phyloP scores from a whole-genome alignment of 2,797 vertebrate genomes.

The Melanotaenia boesemani region DNA sequence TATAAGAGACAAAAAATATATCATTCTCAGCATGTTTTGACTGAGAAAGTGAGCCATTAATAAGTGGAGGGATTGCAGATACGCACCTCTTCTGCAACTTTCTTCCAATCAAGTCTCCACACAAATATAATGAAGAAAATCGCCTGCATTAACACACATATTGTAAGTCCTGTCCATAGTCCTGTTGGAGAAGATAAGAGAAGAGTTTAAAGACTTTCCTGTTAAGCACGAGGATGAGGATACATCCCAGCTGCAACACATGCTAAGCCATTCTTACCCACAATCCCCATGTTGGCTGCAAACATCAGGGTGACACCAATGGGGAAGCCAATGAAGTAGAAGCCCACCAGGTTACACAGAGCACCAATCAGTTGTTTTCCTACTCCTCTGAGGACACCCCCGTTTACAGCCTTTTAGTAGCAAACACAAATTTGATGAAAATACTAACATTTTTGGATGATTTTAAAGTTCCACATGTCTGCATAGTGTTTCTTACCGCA shows the following conservation, averaged over 20 bases:
- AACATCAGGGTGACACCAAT: constrained; percentile 92
- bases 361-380: constrained; percentile 91
- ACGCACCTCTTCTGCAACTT: constrained; percentile 87
- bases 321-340: constrained; percentile 89
- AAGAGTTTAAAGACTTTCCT: not conserved
- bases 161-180: constrained; percentile 88
- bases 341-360: constrained; percentile 87
- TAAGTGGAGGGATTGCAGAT: not conserved
- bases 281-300: constrained; percentile 84
- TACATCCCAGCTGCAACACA: not conserved
- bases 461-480: not conserved
- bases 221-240: not conserved
- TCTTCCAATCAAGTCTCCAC: constrained; percentile 87
- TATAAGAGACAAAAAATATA: constrained; percentile 10
- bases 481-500: constrained; percentile 81
- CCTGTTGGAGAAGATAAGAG: constrained; percentile 70
- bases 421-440: constrained; percentile 19
- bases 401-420: constrained; percentile 80
- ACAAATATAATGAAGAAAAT: constrained; percentile 84
- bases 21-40: not conserved
- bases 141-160: constrained; percentile 84
- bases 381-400: constrained; percentile 89
- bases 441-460: not conserved
- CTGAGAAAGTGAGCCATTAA: accelerated
- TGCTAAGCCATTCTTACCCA: constrained; percentile 77